Evolutionary conservation across 2,797 vertebrate species (phyloP).

Genomic region (Crenuchus spilurus): DNA sequence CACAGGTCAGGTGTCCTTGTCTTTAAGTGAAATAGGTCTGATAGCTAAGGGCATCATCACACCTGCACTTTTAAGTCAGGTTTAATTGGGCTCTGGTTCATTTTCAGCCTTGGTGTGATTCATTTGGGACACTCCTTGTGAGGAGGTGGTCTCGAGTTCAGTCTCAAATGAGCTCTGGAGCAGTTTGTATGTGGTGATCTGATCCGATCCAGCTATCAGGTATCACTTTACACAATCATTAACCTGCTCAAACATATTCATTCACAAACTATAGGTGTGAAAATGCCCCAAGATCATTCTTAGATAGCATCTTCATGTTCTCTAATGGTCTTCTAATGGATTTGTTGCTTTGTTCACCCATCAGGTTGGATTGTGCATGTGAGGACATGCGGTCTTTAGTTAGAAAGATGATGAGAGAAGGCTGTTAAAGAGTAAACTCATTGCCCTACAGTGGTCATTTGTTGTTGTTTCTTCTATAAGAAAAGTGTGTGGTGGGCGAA

Average conservation of each 20-base stretch:
- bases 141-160: too few species aligned
- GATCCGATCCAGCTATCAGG: too few species aligned
- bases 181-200: too few species aligned
- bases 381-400: neutral
- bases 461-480: conserved; percentile 62
- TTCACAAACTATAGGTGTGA: too few species aligned
- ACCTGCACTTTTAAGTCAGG: too few species aligned
- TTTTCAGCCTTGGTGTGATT: too few species aligned
- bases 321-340: neutral
- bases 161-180: too few species aligned
- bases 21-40: neutral
- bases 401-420: neutral
- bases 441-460: conserved; percentile 30
- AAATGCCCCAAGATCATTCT: conserved; percentile 22
- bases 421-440: neutral
- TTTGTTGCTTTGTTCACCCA: neutral
- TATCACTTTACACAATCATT: too few species aligned
- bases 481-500: conserved; percentile 56
- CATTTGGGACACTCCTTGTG: too few species aligned
- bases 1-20: neutral
- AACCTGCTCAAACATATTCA: too few species aligned
- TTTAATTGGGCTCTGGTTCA: too few species aligned
- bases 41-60: too few species aligned
- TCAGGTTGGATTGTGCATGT: neutral
- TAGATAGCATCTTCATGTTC: neutral